Evolutionary conservation across 1,140 invertebrate genomes (phyloP), one percentile per base, ranked within the genome.

Genomic region (Aphelenchoides besseyi): DNA sequence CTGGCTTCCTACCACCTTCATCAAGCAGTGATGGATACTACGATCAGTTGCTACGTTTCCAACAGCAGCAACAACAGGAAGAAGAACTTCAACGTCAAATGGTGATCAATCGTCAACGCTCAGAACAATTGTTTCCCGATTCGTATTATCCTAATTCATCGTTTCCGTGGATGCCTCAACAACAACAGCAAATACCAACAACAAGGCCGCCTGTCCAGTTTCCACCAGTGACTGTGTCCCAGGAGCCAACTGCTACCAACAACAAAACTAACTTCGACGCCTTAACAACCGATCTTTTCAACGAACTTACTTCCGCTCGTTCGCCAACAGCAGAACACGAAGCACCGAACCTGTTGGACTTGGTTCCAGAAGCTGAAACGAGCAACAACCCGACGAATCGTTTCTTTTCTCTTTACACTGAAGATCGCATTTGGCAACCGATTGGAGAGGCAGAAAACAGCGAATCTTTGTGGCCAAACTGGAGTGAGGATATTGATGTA

Each of bases 11-110:
- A 33, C 55, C 5, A 33, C 18, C 55, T 28, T 8, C 55, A 28
- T 28, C 55, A 16, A 16, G 5, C 12, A 5, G 23, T 8, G 5
- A 5, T 23, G 55, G 18, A 8, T 59, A 29, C 61, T 69, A 63
- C 23, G 23, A 16, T 29, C n/a, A 67, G 55, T 29, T 68, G 1
- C 29, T 69, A 57, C 57, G 33, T 2, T 30, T 68, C 3, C 67
- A 67, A 30, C 55, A n/a, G 61, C 59, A 67, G 23, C 26, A 16
- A 23, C 67, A 67, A 68, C 1, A 29, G 12, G 61, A 69, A 26
- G 9, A 68, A 52, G 70, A 73, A 29, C 8, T 30, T 41, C 72
- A 73, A 23, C 23, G 32, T 18, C 68, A 35, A 18, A 61, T 53
- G 3, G 5, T 59, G 41, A 12, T 48, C 41, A 48, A 48, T 48